Conservation (phyloP, 1,140 invertebrate genomes). For the Tetragonula clypearis region DNA sequence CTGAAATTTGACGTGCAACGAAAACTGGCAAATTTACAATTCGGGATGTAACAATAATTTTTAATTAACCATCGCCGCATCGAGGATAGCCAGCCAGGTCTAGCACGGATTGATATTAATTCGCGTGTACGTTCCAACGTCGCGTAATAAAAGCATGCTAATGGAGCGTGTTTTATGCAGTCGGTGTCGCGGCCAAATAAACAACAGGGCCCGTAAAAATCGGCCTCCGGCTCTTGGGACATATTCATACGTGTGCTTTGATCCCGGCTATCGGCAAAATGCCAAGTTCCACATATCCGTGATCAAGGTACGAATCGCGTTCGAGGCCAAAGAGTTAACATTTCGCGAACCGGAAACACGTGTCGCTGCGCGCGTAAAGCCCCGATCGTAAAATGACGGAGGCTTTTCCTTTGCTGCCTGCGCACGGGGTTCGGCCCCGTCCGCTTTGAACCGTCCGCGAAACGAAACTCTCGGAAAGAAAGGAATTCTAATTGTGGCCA, state of each 20-base stretch:
- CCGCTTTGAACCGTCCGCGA: slow-evolving; percentile 1
- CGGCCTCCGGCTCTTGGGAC: slow-evolving; percentile 13
- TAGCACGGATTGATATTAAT: slow-evolving; percentile 23
- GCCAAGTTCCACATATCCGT: slow-evolving; percentile 47
- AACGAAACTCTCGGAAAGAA: slow-evolving; percentile 29
- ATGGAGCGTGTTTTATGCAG: slow-evolving; percentile 28
- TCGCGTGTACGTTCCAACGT: neutral
- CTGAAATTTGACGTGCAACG: neutral
- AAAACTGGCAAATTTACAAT: slow-evolving; percentile 2
- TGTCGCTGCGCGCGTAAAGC: slow-evolving; percentile 43
- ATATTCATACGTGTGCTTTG: slow-evolving; percentile 39
- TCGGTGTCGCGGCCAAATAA: slow-evolving; percentile 17
- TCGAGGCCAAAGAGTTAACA: slow-evolving; percentile 26
- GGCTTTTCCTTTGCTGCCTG: slow-evolving; percentile 8
- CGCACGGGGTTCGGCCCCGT: neutral
- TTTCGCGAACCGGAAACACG: slow-evolving; percentile 43
- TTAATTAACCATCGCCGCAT: slow-evolving; percentile 21
- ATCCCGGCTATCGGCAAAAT: slow-evolving; percentile 36
- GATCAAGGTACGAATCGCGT: slow-evolving; percentile 45
- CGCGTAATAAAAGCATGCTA: slow-evolving; percentile 35
- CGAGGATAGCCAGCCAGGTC: neutral
- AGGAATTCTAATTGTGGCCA: slow-evolving; percentile 11
- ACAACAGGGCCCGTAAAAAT: slow-evolving; percentile 41
- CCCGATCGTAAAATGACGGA: slow-evolving; percentile 41
- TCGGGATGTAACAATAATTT: slow-evolving; percentile 23